A percentile compares a stretch with the other conserved stretches of the same genome.
Conservation (phyloP, 2,888 invertebrate genomes). For the Drosophila ustulata region DNA sequence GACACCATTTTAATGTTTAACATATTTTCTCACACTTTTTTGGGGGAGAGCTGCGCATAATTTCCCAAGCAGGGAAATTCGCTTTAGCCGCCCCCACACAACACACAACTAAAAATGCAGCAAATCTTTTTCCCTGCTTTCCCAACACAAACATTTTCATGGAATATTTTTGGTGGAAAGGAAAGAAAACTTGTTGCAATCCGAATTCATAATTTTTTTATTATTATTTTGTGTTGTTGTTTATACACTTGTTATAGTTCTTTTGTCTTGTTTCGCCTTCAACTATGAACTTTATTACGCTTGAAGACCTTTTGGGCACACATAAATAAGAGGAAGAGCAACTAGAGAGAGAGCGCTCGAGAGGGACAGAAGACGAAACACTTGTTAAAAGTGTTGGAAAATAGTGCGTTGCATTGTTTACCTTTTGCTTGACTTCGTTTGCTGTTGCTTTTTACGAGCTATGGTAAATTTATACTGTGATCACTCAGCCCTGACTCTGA, state of each 20-base stretch:
- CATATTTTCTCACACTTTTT: conserved; percentile 58
- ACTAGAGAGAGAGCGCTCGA: conserved; percentile 56
- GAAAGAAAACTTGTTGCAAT: conserved; percentile 19
- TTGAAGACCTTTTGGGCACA: conserved; percentile 70
- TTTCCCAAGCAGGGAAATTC: conserved; percentile 22
- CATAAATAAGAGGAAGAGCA: conserved; percentile 30
- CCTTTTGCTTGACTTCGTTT: conserved; percentile 72
- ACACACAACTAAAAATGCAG: conserved; percentile 4
- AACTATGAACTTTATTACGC: conserved; percentile 78
- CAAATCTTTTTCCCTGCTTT: conserved; percentile 12
- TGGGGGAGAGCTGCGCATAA: conserved; percentile 7
- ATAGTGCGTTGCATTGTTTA: conserved; percentile 82
- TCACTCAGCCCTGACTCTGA: conserved; percentile 78
- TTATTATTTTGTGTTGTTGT: conserved; percentile 14
- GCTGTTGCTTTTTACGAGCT: conserved; percentile 52
- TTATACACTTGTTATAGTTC: conserved; percentile 58
- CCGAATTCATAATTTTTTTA: conserved; percentile 33
- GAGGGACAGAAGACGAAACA: conserved; percentile 41
- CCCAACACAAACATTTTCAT: neutral
- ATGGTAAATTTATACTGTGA: conserved; percentile 63
- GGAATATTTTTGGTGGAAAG: conserved; percentile 3
- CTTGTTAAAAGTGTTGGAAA: conserved; percentile 80
- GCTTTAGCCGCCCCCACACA: conserved; percentile 13
- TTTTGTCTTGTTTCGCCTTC: conserved; percentile 71
- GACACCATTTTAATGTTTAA: conserved; percentile 64